A percentile compares a stretch with the other conserved stretches of the same genome.
phyloP scores from a whole-genome alignment of 2,113 vertebrate genomes.

The Neofelis nebulosa region DNA sequence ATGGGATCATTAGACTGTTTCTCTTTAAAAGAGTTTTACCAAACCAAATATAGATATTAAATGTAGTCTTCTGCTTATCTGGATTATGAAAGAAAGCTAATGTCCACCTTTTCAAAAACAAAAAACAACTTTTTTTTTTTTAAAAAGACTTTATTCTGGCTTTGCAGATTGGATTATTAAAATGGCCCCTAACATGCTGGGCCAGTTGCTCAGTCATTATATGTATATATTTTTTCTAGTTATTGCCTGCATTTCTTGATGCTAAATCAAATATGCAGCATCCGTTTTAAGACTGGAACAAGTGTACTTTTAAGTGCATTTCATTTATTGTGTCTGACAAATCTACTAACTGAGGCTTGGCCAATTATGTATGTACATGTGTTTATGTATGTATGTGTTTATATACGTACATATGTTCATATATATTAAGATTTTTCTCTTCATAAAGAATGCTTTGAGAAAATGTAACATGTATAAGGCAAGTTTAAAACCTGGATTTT shows the following conservation, averaged over 20 bases:
- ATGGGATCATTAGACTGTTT: slow-evolving; percentile 22
- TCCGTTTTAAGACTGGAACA: slow-evolving; percentile 11
- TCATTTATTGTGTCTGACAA: background rate
- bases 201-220: background rate
- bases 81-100: background rate
- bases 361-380: background rate
- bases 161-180: slow-evolving; percentile 12
- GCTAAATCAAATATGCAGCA: background rate
- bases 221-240: background rate
- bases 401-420: background rate
- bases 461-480: background rate
- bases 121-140: background rate
- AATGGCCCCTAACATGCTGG: background rate
- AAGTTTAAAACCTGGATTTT: slow-evolving; percentile 19
- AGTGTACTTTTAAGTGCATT: background rate
- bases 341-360: background rate
- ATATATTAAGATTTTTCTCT: background rate
- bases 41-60: background rate
- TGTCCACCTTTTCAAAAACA: background rate
- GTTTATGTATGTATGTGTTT: background rate
- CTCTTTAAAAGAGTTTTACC: background rate
- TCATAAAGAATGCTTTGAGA: background rate
- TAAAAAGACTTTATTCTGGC: background rate
- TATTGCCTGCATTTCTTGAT: background rate
- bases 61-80: slow-evolving; percentile 15